These are phyloP conservation scores for Akabosia matsudoensis DNA, from an alignment of 1,140 invertebrate genomes.

Conservation along the genomic window DNA sequence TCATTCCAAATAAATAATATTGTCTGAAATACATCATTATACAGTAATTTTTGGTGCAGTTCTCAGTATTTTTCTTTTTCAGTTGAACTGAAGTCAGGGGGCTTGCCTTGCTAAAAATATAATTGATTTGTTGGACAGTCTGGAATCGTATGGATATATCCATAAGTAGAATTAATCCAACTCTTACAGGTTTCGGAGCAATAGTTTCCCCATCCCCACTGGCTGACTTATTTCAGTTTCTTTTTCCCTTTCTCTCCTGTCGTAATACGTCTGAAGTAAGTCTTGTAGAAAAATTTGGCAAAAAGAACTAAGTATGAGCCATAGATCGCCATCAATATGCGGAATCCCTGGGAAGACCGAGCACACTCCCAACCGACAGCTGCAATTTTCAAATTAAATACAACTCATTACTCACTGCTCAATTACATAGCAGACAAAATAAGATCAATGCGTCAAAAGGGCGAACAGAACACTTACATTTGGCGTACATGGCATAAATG, in stretches of 20 bases:
- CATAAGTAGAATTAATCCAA: too few species aligned
- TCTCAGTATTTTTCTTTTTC: neutral
- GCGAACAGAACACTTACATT: slow-evolving; percentile 26
- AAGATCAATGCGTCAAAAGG: neutral
- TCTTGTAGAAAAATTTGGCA: slow-evolving; percentile 23
- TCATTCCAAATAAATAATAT: neutral
- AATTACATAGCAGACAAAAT: too few species aligned
- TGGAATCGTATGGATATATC: too few species aligned
- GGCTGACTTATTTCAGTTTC: neutral
- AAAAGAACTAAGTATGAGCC: slow-evolving; percentile 25
- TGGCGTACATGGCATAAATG: slow-evolving; percentile 32
- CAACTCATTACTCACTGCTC: neutral
- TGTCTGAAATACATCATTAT: neutral
- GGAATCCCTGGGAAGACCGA: slow-evolving; percentile 29
- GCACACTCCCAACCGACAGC: slow-evolving; percentile 27
- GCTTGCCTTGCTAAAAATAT: neutral
- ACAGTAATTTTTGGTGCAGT: slow-evolving; percentile 6
- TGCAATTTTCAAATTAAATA: neutral
- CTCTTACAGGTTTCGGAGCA: too few species aligned
- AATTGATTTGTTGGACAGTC: too few species aligned
- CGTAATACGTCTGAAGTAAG: neutral
- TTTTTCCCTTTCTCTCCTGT: neutral
- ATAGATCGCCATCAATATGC: slow-evolving; percentile 33
- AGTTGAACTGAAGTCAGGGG: neutral
- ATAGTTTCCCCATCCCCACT: too few species aligned